Evolutionary conservation across 2,888 invertebrate genomes (phyloP).

Genomic region (Eucriotettix oculatus): DNA sequence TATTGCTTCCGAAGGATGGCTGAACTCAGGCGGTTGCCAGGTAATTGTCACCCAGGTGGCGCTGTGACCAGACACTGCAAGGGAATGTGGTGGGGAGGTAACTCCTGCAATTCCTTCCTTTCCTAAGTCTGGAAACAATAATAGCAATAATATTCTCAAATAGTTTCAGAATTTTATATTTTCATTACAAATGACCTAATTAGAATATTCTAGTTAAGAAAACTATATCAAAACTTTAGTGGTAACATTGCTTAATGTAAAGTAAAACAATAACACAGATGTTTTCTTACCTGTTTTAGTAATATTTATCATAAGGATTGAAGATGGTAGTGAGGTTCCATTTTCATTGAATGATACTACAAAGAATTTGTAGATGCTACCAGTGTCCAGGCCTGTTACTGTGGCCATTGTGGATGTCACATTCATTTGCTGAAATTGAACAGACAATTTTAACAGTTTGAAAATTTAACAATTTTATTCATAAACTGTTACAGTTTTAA

Average conservation of each 20-base stretch:
- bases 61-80: constrained; percentile 60
- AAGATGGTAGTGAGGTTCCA: constrained; percentile 67
- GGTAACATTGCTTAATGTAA: neutral
- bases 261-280: constrained; percentile 14
- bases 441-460: too few species aligned
- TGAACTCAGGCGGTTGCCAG: constrained; percentile 76
- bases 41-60: constrained; percentile 66
- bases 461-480: too few species aligned
- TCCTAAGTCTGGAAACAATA: constrained; percentile 18
- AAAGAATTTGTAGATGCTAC: constrained; percentile 60
- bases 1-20: constrained; percentile 61
- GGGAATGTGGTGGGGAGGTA: constrained; percentile 64
- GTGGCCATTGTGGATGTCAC: constrained; percentile 43
- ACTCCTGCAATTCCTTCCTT: constrained; percentile 41
- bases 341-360: constrained; percentile 61
- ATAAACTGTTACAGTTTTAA: too few species aligned
- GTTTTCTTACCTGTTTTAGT: constrained; percentile 33
- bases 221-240: too few species aligned
- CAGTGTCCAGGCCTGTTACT: constrained; percentile 45
- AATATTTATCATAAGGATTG: constrained; percentile 57
- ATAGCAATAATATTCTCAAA: too few species aligned
- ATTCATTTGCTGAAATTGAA: constrained; percentile 42
- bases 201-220: too few species aligned
- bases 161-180: too few species aligned
- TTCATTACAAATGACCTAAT: too few species aligned